Base-by-base conservation (phyloP, 2,888 invertebrate species). In the Troilus luridus region DNA sequence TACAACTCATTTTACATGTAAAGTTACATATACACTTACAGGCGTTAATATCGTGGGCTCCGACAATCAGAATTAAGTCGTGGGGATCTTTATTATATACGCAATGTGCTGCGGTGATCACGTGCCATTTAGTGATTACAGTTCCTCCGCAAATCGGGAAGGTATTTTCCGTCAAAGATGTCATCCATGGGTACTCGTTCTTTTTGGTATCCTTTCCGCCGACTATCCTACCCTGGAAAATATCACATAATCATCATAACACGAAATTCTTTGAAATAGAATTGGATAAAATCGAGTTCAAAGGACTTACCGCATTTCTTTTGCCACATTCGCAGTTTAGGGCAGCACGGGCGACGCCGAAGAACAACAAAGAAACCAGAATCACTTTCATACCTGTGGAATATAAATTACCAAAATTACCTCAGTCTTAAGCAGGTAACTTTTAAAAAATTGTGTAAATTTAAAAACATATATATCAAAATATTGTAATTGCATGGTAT, bases 151-250 rank as follows among this genome's bases (percentile, higher is more conserved):
- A 98, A 94, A 96, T 97, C 90, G 96, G 95, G 93, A 96, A 95
- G 67, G 95, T 95, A 90, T 94, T 94, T 41, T 95, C 95, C 7
- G 94, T 94, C 1, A 97, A 97, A 0, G 96, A 97, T 11, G 21
- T 54, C 95, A 98, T 96, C 98, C 98, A 97, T 0, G 97, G 97
- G 96, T 97, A 98, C 93, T 97, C 97, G 89, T 94, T 94, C 19
- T 93, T 92, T 24, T 91, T 91, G 27, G 93, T 92, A 21, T 90
- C 77, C 14, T 41, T 41, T 91, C 92, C 91, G n/a, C 92, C 92
- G 64, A 89, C 41, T 21, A 89, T 89, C 54, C 89, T 89, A 8
- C 81, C 81, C 81, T 81, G 81, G 2, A 81, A 54, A 8, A 5
- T 41, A 41, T 41, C 41, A 41, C 5, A 41, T 41, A 41, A 41